A percentile compares a stretch with the other conserved stretches of the same genome.
phyloP scores from a whole-genome alignment of 2,888 invertebrate genomes.

The Heliconius sara region DNA sequence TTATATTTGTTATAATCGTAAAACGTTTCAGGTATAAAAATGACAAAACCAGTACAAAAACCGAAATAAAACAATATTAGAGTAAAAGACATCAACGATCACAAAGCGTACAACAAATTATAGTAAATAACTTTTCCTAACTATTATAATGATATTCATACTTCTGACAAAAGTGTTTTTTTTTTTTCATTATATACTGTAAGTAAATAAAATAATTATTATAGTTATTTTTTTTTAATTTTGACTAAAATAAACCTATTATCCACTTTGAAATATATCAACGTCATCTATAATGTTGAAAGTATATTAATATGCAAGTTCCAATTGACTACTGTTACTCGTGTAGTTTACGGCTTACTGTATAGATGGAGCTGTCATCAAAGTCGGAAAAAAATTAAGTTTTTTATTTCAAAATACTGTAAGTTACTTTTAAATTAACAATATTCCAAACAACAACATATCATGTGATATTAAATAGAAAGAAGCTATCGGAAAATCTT shows the following conservation, averaged over 20 bases:
- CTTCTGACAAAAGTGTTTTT: no score
- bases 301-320: background rate
- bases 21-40: background rate
- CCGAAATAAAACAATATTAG: background rate
- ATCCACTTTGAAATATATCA: background rate
- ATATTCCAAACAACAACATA: no score
- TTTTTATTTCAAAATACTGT: background rate
- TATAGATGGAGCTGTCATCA: constrained; percentile 17
- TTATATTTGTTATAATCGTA: no score
- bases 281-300: background rate
- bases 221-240: background rate
- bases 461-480: no score
- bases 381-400: no score
- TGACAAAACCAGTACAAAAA: background rate
- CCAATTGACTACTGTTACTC: background rate
- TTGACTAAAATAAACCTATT: background rate
- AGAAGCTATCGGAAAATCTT: background rate
- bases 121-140: background rate
- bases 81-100: constrained; percentile 23
- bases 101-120: background rate
- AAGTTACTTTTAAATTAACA: background rate
- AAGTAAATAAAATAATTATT: background rate
- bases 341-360: background rate
- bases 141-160: background rate
- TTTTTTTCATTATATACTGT: background rate